Evolutionary conservation across 2,888 invertebrate species (phyloP).

Genomic region (Cyaniris semiargus): DNA sequence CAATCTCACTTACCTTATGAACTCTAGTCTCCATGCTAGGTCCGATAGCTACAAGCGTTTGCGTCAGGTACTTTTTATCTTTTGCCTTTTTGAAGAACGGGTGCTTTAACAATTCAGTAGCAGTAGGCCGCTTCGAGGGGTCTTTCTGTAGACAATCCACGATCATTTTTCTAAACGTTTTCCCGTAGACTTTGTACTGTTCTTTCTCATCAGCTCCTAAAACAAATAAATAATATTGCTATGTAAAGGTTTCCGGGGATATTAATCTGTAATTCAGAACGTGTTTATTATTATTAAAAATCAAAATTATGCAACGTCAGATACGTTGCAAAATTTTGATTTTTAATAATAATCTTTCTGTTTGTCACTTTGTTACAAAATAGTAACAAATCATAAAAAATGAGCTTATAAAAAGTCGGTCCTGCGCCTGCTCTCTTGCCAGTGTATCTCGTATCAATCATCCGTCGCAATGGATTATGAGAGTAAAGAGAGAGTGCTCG

Average conservation of each 20-base stretch:
- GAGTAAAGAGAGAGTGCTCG: no score
- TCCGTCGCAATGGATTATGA: no score
- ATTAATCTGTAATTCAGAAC: neutral
- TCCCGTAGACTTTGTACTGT: constrained; percentile 98
- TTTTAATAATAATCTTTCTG: no score
- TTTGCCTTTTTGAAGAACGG: constrained; percentile 99
- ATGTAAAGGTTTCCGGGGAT: neutral
- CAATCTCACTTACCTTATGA: constrained; percentile 84
- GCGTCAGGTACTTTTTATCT: constrained; percentile 92
- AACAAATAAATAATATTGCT: constrained; percentile 22
- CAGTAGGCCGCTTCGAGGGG: constrained; percentile 95
- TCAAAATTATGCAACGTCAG: no score
- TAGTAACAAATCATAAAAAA: no score
- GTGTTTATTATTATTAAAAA: no score
- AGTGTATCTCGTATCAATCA: no score
- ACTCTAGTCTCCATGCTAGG: constrained; percentile 95
- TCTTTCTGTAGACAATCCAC: constrained; percentile 98
- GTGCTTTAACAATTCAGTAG: constrained; percentile 96
- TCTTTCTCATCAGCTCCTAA: constrained; percentile 95
- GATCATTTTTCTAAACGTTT: constrained; percentile 98
- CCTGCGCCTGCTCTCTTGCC: no score
- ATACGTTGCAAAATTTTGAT: no score
- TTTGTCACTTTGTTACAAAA: no score
- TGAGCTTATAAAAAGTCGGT: no score
- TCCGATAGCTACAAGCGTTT: constrained; percentile 91